phyloP scores from a whole-genome alignment of 2,888 invertebrate genomes.

The Dasypogon diadema region DNA sequence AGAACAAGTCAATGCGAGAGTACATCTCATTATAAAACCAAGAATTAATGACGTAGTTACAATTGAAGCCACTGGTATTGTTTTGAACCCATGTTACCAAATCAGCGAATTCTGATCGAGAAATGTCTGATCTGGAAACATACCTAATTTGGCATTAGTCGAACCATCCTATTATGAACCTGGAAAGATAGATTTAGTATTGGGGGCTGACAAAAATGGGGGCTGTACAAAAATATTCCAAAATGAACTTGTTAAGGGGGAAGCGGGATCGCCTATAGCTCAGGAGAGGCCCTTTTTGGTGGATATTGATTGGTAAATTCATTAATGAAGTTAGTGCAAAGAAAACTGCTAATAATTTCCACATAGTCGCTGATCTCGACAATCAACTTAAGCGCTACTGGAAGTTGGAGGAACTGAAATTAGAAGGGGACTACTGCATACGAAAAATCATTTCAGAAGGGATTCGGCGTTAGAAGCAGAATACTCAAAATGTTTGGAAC shows the following conservation, averaged over 20 bases:
- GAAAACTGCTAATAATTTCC: not conserved
- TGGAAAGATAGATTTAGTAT: slow-evolving; percentile 23
- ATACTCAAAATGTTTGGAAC: not conserved
- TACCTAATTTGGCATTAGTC: not conserved
- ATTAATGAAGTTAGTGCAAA: not conserved
- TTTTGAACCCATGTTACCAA: no score
- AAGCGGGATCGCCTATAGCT: slow-evolving; percentile 22
- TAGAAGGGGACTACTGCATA: not conserved
- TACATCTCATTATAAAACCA: not conserved
- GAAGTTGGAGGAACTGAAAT: not conserved
- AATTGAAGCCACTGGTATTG: not conserved
- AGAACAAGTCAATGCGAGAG: not conserved
- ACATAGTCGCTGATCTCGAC: not conserved
- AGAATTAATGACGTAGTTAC: not conserved
- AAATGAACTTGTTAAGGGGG: slow-evolving; percentile 3
- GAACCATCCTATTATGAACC: slow-evolving; percentile 34
- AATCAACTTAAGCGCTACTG: not conserved
- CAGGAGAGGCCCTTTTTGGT: slow-evolving; percentile 27
- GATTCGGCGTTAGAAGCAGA: not conserved
- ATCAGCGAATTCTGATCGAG: no score
- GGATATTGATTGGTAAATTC: not conserved
- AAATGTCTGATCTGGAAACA: no score
- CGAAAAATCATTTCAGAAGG: not conserved
- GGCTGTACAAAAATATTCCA: slow-evolving; percentile 16
- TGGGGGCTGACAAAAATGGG: slow-evolving; percentile 19